Conservation (phyloP, 2,888 invertebrate species). For the Scaptomyza reducta region DNA sequence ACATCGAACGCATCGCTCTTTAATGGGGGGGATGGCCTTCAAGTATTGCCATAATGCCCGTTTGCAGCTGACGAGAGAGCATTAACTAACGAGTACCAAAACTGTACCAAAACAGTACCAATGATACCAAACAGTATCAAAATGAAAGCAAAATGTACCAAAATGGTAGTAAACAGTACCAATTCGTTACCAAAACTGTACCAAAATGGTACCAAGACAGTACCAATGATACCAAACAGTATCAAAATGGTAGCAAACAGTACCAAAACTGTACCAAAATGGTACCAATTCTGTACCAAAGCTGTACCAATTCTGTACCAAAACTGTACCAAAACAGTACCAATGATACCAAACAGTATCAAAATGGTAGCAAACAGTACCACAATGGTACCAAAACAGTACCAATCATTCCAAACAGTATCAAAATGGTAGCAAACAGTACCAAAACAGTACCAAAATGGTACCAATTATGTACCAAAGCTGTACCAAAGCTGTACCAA, state of each 20-base stretch:
- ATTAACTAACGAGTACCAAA: not conserved
- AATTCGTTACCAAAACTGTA: too few species aligned
- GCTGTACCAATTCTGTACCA: too few species aligned
- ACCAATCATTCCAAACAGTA: constrained; percentile 19
- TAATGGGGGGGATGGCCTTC: too few species aligned
- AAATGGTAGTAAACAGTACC: too few species aligned
- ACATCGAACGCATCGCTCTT: constrained; percentile 33
- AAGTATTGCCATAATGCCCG: constrained; percentile 81
- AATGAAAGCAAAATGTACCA: too few species aligned
- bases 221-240: constrained; percentile 24
- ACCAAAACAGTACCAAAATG: constrained; percentile 6
- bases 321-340: constrained; percentile 4
- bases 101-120: not conserved
- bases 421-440: not conserved
- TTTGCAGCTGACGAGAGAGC: constrained; percentile 57
- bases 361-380: not conserved
- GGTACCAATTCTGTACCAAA: constrained; percentile 24
- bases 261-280: constrained; percentile 9
- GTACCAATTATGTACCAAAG: constrained; percentile 27
- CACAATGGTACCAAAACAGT: constrained; percentile 2
- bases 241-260: not conserved
- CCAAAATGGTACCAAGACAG: not conserved
- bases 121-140: constrained; percentile 13
- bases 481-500: not conserved
- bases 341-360: constrained; percentile 16